Conservation (phyloP, 2,888 invertebrate species). For the Aleiodes testaceus region DNA sequence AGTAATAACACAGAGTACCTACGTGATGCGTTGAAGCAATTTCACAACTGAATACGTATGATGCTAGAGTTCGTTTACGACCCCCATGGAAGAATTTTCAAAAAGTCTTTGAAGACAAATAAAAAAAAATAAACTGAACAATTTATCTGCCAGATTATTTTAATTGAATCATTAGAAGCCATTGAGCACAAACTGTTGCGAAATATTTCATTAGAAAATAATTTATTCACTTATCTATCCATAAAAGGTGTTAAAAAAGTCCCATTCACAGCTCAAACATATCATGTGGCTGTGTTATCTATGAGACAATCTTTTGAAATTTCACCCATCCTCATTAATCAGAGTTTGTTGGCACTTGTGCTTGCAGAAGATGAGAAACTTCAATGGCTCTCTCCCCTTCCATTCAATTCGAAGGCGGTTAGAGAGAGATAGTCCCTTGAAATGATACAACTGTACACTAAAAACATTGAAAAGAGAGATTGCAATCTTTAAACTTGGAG, state of each 20-base stretch:
- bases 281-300: slow-evolving; percentile 50
- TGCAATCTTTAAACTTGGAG: slow-evolving; percentile 53
- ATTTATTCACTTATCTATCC: slow-evolving; percentile 11
- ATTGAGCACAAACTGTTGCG: not conserved
- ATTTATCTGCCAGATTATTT: not conserved
- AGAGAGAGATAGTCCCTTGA: slow-evolving; percentile 14
- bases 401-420: slow-evolving; percentile 1
- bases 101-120: not conserved
- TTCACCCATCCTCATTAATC: slow-evolving; percentile 62
- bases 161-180: slow-evolving; percentile 3
- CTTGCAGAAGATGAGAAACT: slow-evolving; percentile 44
- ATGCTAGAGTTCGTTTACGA: slow-evolving; percentile 18
- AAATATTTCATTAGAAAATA: not conserved
- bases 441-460: slow-evolving; percentile 28
- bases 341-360: slow-evolving; percentile 51
- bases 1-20: slow-evolving; percentile 13
- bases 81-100: slow-evolving; percentile 7
- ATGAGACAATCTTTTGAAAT: slow-evolving; percentile 60
- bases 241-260: not conserved
- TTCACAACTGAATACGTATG: slow-evolving; percentile 25
- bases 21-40: slow-evolving; percentile 30
- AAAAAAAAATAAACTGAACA: not conserved
- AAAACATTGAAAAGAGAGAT: slow-evolving; percentile 47
- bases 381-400: slow-evolving; percentile 25
- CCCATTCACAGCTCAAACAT: not conserved